Evolutionary conservation across 2,797 vertebrate genomes (phyloP).

Genomic region (Hafferia zeledoni): DNA sequence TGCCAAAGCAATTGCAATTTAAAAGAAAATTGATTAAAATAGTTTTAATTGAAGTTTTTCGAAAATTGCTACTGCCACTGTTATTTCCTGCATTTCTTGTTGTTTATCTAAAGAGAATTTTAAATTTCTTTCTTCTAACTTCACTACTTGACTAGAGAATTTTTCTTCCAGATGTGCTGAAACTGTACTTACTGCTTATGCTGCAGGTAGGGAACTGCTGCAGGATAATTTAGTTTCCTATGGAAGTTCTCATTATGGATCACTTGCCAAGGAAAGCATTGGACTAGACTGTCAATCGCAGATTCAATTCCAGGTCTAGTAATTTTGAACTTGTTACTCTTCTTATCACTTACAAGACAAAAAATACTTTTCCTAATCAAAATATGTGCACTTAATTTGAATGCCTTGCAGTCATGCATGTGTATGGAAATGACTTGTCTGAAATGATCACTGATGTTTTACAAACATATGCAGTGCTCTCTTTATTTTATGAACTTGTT

Average conservation of each 20-base stretch:
- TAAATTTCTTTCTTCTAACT: background rate
- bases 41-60: background rate
- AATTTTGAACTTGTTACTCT: background rate
- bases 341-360: background rate
- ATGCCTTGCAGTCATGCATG: background rate
- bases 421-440: background rate
- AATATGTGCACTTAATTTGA: background rate
- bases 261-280: background rate
- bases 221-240: background rate
- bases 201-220: background rate
- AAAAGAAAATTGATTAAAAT: background rate
- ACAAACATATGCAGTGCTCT: background rate
- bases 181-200: background rate
- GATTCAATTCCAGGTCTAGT: background rate
- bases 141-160: background rate
- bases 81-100: background rate
- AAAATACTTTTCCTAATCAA: fast-evolving
- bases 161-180: background rate
- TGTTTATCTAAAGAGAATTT: background rate
- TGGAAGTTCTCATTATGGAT: background rate
- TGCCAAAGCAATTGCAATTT: background rate
- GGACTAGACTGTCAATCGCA: background rate
- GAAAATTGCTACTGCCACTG: background rate
- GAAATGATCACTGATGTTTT: background rate
- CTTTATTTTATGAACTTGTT: background rate